Evolutionary conservation across 2,888 invertebrate species (phyloP).

Genomic region (Sepiola atlantica): DNA sequence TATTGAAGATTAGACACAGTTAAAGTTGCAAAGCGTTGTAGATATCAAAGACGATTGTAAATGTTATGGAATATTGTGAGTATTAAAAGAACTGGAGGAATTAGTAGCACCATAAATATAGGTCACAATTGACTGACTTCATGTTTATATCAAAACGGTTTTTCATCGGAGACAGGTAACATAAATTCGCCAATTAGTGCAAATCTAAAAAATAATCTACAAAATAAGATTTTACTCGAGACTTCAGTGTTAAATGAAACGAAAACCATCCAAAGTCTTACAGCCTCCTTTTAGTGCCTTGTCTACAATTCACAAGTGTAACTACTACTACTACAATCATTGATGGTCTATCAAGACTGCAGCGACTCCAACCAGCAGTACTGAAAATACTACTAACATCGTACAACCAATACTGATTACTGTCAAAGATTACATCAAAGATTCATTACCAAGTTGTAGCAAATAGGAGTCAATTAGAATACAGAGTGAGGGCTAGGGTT

Average conservation of each 20-base stretch:
- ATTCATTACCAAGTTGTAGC: constrained; percentile 4
- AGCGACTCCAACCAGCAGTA: background rate
- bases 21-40: too few species aligned
- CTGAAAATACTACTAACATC: background rate
- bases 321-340: background rate
- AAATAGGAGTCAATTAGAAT: background rate
- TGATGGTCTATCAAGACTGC: background rate
- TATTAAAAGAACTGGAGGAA: too few species aligned
- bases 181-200: background rate
- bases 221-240: background rate
- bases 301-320: background rate
- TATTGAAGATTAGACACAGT: too few species aligned
- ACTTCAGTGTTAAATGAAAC: background rate
- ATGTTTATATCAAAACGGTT: background rate
- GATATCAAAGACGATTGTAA: too few species aligned
- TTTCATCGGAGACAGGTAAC: background rate
- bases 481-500: too few species aligned
- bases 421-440: constrained; percentile 15
- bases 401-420: background rate
- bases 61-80: too few species aligned
- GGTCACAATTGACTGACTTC: background rate
- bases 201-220: background rate
- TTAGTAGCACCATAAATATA: background rate
- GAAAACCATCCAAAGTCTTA: background rate
- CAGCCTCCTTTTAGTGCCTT: background rate